A percentile compares a stretch with the other conserved stretches of the same genome.
These are phyloP conservation scores for Penaeus indicus DNA, from an alignment of 1,140 invertebrate species.

Conservation along the genomic window DNA sequence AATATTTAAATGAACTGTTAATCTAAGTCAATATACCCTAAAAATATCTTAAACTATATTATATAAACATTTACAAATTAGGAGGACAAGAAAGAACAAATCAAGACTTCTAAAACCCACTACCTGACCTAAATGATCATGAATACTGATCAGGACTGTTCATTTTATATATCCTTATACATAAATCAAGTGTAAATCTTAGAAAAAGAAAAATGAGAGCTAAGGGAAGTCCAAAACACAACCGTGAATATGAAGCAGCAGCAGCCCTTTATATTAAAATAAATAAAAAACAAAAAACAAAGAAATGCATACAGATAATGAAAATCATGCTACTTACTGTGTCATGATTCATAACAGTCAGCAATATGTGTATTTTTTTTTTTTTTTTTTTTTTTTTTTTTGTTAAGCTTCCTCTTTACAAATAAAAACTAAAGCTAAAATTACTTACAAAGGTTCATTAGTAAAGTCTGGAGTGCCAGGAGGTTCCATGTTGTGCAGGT, in stretches of 20 bases:
- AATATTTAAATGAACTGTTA: too few species aligned
- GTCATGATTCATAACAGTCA: too few species aligned
- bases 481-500: constrained; percentile 91
- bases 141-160: neutral
- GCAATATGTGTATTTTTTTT: too few species aligned
- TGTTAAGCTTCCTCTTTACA: too few species aligned
- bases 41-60: too few species aligned
- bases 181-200: neutral
- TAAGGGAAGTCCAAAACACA: too few species aligned
- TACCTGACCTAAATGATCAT: neutral
- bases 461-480: constrained; percentile 91
- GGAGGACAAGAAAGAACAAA: too few species aligned
- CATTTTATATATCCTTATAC: neutral
- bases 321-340: too few species aligned
- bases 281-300: neutral
- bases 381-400: too few species aligned
- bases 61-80: too few species aligned
- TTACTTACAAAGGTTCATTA: constrained; percentile 94
- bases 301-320: too few species aligned
- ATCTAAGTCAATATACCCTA: too few species aligned
- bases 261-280: neutral
- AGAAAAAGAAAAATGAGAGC: neutral
- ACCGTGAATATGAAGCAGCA: neutral
- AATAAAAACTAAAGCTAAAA: constrained; percentile 51
- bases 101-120: neutral